Percentiles rank a stretch among this genome's conserved stretches.
Evolutionary conservation across 2,888 invertebrate species (phyloP).

Genomic region (Polyommatus icarus): DNA sequence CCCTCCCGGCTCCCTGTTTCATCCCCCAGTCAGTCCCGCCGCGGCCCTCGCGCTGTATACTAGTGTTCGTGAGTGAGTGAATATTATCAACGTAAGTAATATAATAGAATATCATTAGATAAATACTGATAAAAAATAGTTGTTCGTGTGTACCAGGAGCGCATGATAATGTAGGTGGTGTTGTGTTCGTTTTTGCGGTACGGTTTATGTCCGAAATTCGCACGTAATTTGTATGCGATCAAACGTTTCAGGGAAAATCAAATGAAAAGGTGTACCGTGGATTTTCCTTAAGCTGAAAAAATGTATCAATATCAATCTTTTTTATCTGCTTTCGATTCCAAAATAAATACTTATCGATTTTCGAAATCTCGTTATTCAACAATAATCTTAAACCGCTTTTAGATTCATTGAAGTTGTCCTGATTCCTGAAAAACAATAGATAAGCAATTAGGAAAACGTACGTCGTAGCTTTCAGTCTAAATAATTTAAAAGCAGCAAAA

Average conservation of each 20-base stretch:
- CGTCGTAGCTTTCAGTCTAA: too few relatives aligned
- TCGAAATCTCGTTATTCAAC: too few relatives aligned
- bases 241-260: background rate
- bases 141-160: background rate
- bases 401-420: too few relatives aligned
- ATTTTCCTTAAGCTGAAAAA: background rate
- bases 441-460: too few relatives aligned
- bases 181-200: background rate
- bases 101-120: background rate
- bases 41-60: background rate
- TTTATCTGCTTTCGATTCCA: too few relatives aligned
- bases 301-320: background rate
- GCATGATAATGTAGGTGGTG: background rate
- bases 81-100: background rate
- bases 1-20: background rate
- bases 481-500: too few relatives aligned
- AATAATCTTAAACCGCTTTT: too few relatives aligned
- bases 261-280: background rate
- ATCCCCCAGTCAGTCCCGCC: background rate
- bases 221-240: background rate
- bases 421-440: too few relatives aligned
- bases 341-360: too few relatives aligned
- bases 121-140: background rate
- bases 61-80: conserved; percentile 3
- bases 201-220: background rate